phyloP scores from a whole-genome alignment of 2,113 vertebrate species.

The Trichomycterus rosablanca region DNA sequence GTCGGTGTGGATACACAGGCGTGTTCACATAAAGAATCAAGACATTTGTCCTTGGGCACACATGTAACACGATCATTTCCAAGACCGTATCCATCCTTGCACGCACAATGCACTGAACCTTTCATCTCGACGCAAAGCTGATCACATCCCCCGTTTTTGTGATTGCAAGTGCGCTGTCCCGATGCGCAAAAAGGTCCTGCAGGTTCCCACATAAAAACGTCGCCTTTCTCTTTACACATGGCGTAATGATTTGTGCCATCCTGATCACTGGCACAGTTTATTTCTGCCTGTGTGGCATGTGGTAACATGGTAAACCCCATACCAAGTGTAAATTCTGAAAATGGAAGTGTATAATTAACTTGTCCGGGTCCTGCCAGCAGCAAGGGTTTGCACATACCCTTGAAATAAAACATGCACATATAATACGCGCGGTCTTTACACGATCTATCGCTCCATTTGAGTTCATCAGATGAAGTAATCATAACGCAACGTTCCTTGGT shows the following conservation, averaged over 20 bases:
- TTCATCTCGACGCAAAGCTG: slow-evolving; percentile 48
- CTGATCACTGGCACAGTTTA: slow-evolving; percentile 50
- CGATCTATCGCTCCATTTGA: slow-evolving; percentile 52
- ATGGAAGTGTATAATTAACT: slow-evolving; percentile 56
- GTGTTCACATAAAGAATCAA: slow-evolving; percentile 49
- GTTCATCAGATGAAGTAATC: slow-evolving; percentile 12
- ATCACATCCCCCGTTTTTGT: slow-evolving; percentile 60
- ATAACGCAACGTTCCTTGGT: slow-evolving; percentile 59
- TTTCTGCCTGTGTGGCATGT: slow-evolving; percentile 50
- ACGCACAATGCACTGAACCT: slow-evolving; percentile 47
- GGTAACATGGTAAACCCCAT: slow-evolving; percentile 50
- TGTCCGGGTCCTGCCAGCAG: slow-evolving; percentile 43
- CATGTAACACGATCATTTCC: slow-evolving; percentile 53
- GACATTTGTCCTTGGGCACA: slow-evolving; percentile 43
- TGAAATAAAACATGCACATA: slow-evolving; percentile 62
- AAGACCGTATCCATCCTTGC: slow-evolving; percentile 55
- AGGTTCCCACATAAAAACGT: slow-evolving; percentile 47
- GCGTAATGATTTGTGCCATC: neutral
- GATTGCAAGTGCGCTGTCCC: slow-evolving; percentile 35
- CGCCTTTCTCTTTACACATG: slow-evolving; percentile 2
- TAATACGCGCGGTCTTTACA: slow-evolving; percentile 51
- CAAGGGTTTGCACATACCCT: slow-evolving; percentile 64
- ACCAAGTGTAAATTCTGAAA: slow-evolving; percentile 41
- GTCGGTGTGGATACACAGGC: slow-evolving; percentile 39
- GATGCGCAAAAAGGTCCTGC: slow-evolving; percentile 57